A percentile compares a stretch with the other conserved stretches of the same genome.
Evolutionary conservation across 2,113 vertebrate genomes (phyloP).

Genomic region (Gavia stellata): DNA sequence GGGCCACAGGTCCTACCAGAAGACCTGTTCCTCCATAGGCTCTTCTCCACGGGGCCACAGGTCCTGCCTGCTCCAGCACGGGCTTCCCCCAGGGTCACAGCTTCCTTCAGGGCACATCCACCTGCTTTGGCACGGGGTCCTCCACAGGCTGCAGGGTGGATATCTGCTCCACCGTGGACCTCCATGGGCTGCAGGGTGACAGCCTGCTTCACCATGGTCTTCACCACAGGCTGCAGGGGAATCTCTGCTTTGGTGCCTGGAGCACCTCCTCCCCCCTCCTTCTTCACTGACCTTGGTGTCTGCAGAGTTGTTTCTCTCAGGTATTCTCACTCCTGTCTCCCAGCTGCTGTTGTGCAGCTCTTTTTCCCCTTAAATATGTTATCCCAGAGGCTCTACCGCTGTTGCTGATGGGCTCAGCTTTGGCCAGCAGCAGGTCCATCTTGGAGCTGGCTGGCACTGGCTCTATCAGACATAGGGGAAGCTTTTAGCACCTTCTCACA

Average conservation of each 20-base stretch:
- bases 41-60: background rate
- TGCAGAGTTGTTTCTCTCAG: background rate
- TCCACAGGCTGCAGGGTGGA: background rate
- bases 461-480: fast-evolving
- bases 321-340: background rate
- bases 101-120: background rate
- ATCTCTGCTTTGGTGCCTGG: background rate
- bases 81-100: background rate
- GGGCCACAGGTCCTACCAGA: background rate
- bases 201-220: background rate
- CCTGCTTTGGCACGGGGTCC: fast-evolving
- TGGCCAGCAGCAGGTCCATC: fast-evolving
- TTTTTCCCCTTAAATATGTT: background rate
- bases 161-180: too few species aligned
- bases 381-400: background rate
- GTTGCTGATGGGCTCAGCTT: background rate
- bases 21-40: fast-evolving
- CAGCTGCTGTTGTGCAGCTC: background rate
- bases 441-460: background rate
- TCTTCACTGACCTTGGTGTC: background rate
- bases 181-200: background rate
- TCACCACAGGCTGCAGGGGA: background rate
- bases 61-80: background rate
- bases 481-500: background rate
- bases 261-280: background rate